Conservation (phyloP, 2,888 invertebrate genomes). For the Melanargia galathea region DNA sequence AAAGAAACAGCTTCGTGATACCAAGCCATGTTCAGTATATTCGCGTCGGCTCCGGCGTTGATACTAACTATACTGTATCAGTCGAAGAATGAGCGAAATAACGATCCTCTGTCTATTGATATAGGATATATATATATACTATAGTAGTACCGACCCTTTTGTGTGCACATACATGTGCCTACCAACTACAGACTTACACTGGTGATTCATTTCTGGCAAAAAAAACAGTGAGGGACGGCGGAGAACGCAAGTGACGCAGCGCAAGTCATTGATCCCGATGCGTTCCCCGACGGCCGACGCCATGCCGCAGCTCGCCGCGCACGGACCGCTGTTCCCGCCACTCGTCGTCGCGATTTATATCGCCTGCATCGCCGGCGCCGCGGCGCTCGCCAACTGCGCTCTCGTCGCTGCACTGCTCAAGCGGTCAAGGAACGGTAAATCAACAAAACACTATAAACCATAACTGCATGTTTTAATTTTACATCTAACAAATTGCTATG, state of each 20-base stretch:
- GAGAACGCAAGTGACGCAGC: conserved; percentile 71
- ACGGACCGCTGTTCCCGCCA: conserved; percentile 65
- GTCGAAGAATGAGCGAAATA: conserved; percentile 36
- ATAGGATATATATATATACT: too few species aligned
- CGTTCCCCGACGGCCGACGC: conserved; percentile 72
- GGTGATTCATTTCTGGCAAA: conserved; percentile 73
- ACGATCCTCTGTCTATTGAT: conserved; percentile 45
- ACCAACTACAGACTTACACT: conserved; percentile 36
- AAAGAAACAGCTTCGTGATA: conserved; percentile 19
- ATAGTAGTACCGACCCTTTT: conserved; percentile 58
- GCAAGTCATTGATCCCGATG: conserved; percentile 78
- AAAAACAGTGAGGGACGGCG: conserved; percentile 60
- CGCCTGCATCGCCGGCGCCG: conserved; percentile 72
- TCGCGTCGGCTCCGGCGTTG: conserved; percentile 15
- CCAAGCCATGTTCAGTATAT: conserved; percentile 18
- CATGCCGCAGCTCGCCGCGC: conserved; percentile 61
- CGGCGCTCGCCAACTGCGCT: conserved; percentile 70
- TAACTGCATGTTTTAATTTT: conserved; percentile 30
- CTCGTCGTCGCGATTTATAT: conserved; percentile 61
- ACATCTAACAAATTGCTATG: conserved; percentile 3
- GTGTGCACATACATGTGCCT: conserved; percentile 73
- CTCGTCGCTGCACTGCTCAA: conserved; percentile 69
- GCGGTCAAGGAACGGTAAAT: conserved; percentile 74
- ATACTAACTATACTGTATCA: conserved; percentile 3
- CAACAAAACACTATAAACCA: conserved; percentile 29